Evolutionary conservation across 2,888 invertebrate genomes (phyloP), one percentile per base, ranked within the genome.

Genomic region (Philonicus albiceps): DNA sequence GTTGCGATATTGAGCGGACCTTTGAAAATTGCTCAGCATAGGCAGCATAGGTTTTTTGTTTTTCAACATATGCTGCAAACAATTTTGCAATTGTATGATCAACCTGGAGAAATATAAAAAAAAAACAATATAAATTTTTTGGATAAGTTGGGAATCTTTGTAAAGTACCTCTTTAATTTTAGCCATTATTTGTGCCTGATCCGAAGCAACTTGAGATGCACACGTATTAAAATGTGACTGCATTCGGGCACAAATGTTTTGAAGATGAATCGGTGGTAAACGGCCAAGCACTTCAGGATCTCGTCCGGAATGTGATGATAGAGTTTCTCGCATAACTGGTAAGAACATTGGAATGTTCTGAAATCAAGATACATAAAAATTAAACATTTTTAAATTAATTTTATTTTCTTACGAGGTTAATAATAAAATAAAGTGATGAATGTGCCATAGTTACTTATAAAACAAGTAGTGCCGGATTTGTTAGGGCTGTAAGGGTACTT

Each of bases 321-420:
- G 92, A 0, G 97, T 96, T 0, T 97, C 97, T 55, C 98, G 93
- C 95, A 98, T 97, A 80, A 98, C 97, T 0, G 98, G 98, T 85
- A 98, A 93, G 91, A 98, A 98, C 92, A 97, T 96, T 2, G 98
- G 98, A 89, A 98, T 98, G 89, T 94, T 95, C 94, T 96, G 93
- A 0, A 89, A 85, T 74, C 0, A n/a, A 31, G 13, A 74, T 13
- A n/a, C 6, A 72, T 49, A 49, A 6, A n/a, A 3, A 49, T 49
- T n/a, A 49, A 49, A 5, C 1, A n/a, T 16, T 49, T 49, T 49
- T 49, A n/a, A 34, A 34, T 6, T 34, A 4, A 34, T 34, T 34
- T 34, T 34, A 34, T 34, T 34, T 34, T 0, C 6, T 5, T 34
- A 34, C 4, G 5, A 1, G 4, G 0, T 34, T 34, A 4, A 5